phyloP scores from a whole-genome alignment of 2,888 invertebrate genomes.

The Prosapia bicincta region DNA sequence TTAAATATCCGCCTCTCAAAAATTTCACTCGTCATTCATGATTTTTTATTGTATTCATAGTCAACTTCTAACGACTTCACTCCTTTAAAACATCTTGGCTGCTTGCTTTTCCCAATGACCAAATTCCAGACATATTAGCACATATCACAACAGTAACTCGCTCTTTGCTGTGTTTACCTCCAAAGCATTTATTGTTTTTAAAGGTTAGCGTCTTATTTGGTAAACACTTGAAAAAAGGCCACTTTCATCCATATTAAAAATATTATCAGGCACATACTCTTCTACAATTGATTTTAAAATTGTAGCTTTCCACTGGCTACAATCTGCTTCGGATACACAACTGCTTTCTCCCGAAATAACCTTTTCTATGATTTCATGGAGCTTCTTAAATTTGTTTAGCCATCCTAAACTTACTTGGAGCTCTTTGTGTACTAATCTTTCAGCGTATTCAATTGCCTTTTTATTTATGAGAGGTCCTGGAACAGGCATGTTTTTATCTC shows the following conservation, averaged over 20 bases:
- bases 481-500: neutral
- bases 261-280: conserved; percentile 3
- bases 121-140: conserved; percentile 4
- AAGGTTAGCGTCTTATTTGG: neutral
- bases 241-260: conserved; percentile 7
- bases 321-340: no score
- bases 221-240: neutral
- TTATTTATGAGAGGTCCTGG: neutral
- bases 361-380: neutral
- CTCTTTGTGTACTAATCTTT: neutral
- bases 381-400: neutral
- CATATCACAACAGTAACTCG: neutral
- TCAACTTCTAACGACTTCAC: conserved; percentile 4
- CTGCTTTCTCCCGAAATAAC: neutral
- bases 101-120: conserved; percentile 4
- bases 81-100: neutral
- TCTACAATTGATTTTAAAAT: neutral
- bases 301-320: no score
- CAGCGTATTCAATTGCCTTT: neutral
- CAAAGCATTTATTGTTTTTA: conserved; percentile 7
- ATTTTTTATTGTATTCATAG: conserved; percentile 5
- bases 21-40: conserved; percentile 6
- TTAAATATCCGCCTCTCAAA: conserved; percentile 1
- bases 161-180: neutral
- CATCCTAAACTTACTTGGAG: neutral